These are phyloP conservation scores for Parasteatoda tepidariorum DNA, from an alignment of 1,140 invertebrate genomes.

Conservation along the genomic window DNA sequence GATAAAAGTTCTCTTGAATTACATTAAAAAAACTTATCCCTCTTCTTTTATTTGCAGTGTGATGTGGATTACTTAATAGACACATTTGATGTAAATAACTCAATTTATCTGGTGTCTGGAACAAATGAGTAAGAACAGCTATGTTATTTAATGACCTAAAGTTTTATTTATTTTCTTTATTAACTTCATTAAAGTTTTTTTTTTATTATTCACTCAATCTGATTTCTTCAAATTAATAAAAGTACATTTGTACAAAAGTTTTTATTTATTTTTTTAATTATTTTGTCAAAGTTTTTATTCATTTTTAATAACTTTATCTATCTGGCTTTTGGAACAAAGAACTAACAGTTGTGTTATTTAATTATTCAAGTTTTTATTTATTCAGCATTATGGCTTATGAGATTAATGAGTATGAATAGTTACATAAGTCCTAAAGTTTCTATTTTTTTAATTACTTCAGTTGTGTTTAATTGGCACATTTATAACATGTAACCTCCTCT, in stretches of 20 bases:
- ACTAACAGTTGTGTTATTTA: too few relatives aligned
- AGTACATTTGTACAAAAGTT: not conserved
- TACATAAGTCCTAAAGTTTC: too few relatives aligned
- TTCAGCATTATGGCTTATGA: too few relatives aligned
- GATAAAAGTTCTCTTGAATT: not conserved
- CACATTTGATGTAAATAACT: not conserved
- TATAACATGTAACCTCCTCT: too few relatives aligned
- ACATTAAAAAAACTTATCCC: not conserved
- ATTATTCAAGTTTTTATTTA: too few relatives aligned
- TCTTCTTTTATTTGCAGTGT: slow-evolving; percentile 4
- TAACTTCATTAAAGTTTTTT: not conserved
- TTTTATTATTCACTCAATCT: not conserved
- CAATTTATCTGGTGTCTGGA: slow-evolving; percentile 15
- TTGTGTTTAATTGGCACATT: too few relatives aligned
- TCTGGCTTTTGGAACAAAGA: too few relatives aligned
- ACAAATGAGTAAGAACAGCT: slow-evolving; percentile 12
- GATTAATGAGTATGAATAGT: too few relatives aligned
- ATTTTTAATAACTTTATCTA: not conserved
- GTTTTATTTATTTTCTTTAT: not conserved
- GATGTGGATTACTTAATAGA: slow-evolving; percentile 22
- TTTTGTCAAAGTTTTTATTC: too few relatives aligned
- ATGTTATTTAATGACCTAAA: too few relatives aligned
- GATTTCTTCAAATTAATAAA: not conserved
- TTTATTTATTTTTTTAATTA: not conserved
- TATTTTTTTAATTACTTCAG: too few relatives aligned